These are phyloP conservation scores for Trachythela sp. DNA, from an alignment of 64 coral and sea anemone species.

Conservation along the genomic window DNA sequence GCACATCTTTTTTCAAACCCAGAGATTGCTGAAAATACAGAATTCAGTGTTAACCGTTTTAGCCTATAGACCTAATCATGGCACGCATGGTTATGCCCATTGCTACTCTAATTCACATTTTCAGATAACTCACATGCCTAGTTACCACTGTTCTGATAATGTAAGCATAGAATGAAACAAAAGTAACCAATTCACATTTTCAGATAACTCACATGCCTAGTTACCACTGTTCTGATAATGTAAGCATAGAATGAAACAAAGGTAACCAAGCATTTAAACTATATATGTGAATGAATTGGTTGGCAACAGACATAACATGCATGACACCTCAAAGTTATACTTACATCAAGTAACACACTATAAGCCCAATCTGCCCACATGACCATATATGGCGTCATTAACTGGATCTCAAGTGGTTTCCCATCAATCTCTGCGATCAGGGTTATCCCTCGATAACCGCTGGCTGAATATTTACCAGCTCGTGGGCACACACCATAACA, in stretches of 20 bases:
- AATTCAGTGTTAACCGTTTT: background rate
- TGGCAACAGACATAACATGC: too few species aligned
- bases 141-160: too few species aligned
- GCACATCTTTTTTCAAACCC: background rate
- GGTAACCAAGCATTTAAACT: too few species aligned
- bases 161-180: too few species aligned
- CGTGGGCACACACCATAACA: background rate
- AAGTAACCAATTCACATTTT: too few species aligned
- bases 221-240: too few species aligned
- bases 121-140: too few species aligned
- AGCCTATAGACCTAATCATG: too few species aligned
- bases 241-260: too few species aligned
- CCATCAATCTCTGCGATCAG: constrained; percentile 1
- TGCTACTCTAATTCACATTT: background rate
- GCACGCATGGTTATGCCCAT: background rate
- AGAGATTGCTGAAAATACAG: background rate
- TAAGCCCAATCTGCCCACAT: background rate
- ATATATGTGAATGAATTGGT: too few species aligned
- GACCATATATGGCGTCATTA: background rate
- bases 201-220: too few species aligned
- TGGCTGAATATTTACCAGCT: background rate
- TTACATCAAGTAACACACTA: background rate
- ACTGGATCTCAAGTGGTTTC: background rate
- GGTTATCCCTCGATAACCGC: background rate
- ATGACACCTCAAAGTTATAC: background rate